Evolutionary conservation across 2,797 vertebrate genomes (phyloP).

Genomic region (Microchirus variegatus): DNA sequence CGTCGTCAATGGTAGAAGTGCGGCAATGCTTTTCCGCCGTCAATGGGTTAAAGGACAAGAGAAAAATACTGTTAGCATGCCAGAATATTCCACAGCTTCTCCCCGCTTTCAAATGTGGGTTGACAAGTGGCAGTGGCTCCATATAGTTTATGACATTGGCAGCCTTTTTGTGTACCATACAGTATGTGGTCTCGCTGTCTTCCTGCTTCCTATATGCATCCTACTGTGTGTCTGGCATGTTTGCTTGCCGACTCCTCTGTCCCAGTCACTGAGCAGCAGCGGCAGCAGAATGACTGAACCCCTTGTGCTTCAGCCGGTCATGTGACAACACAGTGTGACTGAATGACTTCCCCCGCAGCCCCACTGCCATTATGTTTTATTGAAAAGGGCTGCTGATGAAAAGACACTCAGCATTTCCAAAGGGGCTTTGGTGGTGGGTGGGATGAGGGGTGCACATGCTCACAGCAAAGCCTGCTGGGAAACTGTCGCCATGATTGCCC

Average conservation of each 20-base stretch:
- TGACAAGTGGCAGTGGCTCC: too few species aligned
- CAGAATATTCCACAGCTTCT: too few species aligned
- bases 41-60: too few species aligned
- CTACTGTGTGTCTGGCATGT: conserved; percentile 33
- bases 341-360: conserved; percentile 39
- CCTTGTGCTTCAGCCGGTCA: conserved; percentile 55
- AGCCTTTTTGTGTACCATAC: background rate
- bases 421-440: background rate
- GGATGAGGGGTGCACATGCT: conserved; percentile 3
- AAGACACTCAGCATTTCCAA: conserved; percentile 40
- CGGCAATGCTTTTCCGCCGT: too few species aligned
- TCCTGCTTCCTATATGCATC: conserved; percentile 30
- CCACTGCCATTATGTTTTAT: conserved; percentile 55
- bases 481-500: conserved; percentile 26
- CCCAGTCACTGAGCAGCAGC: too few species aligned
- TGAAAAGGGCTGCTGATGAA: conserved; percentile 45
- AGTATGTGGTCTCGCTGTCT: conserved; percentile 15
- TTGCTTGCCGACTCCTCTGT: background rate
- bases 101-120: too few species aligned
- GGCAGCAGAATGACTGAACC: conserved; percentile 46
- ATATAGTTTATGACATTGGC: background rate
- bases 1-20: too few species aligned
- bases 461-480: conserved; percentile 45
- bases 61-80: too few species aligned
- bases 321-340: conserved; percentile 51